Evolutionary conservation across 2,113 vertebrate species (phyloP).

Genomic region (Oostethus manadensis): DNA sequence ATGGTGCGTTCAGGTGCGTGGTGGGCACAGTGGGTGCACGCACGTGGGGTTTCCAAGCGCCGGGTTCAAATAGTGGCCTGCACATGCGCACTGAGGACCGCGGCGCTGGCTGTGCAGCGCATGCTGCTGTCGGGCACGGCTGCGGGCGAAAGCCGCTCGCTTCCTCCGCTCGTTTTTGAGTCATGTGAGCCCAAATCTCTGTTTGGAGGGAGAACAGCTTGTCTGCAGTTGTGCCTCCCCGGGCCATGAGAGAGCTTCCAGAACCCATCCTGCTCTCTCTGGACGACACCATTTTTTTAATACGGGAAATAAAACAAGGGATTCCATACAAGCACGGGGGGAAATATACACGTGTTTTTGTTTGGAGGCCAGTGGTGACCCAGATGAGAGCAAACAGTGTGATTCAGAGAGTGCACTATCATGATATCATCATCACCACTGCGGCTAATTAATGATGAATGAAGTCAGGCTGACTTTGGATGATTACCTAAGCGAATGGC

Average conservation of each 20-base stretch:
- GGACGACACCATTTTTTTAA: background rate
- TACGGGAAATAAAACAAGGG: background rate
- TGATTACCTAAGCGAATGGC: constrained; percentile 1
- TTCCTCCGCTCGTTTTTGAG: constrained; percentile 6
- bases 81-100: constrained; percentile 12
- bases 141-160: constrained; percentile 59
- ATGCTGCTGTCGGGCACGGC: constrained; percentile 40
- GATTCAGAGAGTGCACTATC: background rate
- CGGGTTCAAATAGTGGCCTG: constrained; percentile 20
- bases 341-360: background rate
- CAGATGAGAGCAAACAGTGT: background rate
- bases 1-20: background rate
- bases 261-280: constrained; percentile 14
- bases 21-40: too few relatives aligned
- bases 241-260: constrained; percentile 41
- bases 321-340: background rate
- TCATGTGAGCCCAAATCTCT: constrained; percentile 66
- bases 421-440: background rate
- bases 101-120: constrained; percentile 10
- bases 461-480: constrained; percentile 15
- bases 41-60: background rate
- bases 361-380: constrained; percentile 4
- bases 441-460: constrained; percentile 19
- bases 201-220: constrained; percentile 67
- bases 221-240: constrained; percentile 60